Evolutionary conservation across 2,888 invertebrate species (phyloP).

Genomic region (Augochlorella aurata): DNA sequence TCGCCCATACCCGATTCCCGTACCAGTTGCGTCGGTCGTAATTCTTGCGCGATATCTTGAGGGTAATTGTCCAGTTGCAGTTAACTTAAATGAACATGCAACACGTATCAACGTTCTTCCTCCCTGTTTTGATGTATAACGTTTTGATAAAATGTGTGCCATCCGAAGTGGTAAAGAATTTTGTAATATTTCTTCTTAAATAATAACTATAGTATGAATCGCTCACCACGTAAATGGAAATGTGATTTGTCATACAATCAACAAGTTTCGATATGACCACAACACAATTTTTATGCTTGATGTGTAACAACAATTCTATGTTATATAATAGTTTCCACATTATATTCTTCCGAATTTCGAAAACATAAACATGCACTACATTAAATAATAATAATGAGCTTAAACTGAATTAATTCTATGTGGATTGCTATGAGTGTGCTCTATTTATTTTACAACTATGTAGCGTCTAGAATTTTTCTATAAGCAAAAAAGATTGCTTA

Average conservation of each 20-base stretch:
- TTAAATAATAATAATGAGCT: conserved; percentile 42
- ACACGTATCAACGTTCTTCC: conserved; percentile 67
- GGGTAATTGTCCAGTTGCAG: conserved; percentile 58
- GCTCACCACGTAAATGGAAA: conserved; percentile 14
- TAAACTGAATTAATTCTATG: conserved; percentile 38
- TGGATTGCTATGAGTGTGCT: conserved; percentile 29
- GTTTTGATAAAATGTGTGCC: conserved; percentile 44
- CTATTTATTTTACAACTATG: conserved; percentile 28
- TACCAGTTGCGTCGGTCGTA: conserved; percentile 83
- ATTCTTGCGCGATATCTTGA: conserved; percentile 83
- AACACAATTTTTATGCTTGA: conserved; percentile 19
- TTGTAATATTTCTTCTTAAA: conserved; percentile 22
- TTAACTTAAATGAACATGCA: conserved; percentile 48
- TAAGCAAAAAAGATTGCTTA: conserved; percentile 20
- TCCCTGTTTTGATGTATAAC: conserved; percentile 48
- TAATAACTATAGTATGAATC: conserved; percentile 22
- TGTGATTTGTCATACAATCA: conserved; percentile 17
- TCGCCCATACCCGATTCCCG: conserved; percentile 81
- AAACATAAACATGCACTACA: conserved; percentile 15
- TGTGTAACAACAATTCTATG: conserved; percentile 8
- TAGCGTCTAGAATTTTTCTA: conserved; percentile 25
- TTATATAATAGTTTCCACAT: conserved; percentile 22
- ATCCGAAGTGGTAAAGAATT: conserved; percentile 33
- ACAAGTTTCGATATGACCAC: conserved; percentile 10
- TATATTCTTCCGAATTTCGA: conserved; percentile 26